Base-by-base conservation (phyloP, 2,113 vertebrate species). In the Oryzias celebensis region DNA sequence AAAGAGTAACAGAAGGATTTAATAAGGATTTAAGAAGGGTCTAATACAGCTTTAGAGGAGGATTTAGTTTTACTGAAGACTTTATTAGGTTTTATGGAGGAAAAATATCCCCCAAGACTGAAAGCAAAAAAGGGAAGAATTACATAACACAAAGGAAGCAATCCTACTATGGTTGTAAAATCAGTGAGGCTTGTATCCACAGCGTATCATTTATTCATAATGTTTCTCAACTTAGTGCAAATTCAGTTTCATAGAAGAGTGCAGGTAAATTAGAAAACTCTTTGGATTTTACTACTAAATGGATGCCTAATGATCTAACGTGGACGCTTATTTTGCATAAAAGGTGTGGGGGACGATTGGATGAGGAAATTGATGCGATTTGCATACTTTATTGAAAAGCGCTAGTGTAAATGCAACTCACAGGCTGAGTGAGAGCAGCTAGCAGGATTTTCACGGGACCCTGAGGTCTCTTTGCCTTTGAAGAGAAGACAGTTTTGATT, bases 351-450 rank as follows among this genome's bases (percentile, higher is more conserved):
- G 59, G 58, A 53, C 60, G 64, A 79, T 63, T 3, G 65, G 78
- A 58, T 67, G 10, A 28, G 15, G 44, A 62, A 62, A 68, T 55
- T 78, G 65, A 71, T 65, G 78, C 72, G 51, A 66, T 49, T 58
- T 83, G 83, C 80, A 85, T 85, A 81, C 83, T 89, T 87, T 53
- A 87, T 77, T 58, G 65, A 68, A 52, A 23, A 52, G 49, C 57
- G 53, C 42, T 36, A 56, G 67, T 77, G 85, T 87, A 82, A 87
- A 86, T 84, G 83, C 62, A 7, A 43, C 42, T 53, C 68, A 43
- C 50, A 57, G 64, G 50, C 44, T 68, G 55, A 58, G 57, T 68
- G 55, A 58, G 57, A 60, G 74, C 65, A 57, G 63, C 26, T 15
- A 17, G 63, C 73, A 31, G 55, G 51, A 74, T 65, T 75, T 76